phyloP scores from a whole-genome alignment of 2,888 invertebrate genomes.

The Lasius fuliginosus region DNA sequence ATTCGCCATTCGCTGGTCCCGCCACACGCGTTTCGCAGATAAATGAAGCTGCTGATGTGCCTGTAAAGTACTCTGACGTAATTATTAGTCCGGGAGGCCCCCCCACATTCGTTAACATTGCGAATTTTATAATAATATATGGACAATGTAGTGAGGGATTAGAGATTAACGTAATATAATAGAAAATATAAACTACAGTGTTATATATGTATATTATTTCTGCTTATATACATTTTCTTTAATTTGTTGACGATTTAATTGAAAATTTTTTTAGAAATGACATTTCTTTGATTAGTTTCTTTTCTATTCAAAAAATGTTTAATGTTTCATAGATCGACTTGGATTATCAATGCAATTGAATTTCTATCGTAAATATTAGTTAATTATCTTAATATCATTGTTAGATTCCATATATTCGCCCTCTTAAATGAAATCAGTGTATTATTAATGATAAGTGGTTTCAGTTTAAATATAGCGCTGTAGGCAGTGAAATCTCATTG shows the following conservation, averaged over 20 bases:
- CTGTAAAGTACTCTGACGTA: constrained; percentile 30
- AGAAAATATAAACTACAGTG: background rate
- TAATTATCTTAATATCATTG: background rate
- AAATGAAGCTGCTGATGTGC: constrained; percentile 39
- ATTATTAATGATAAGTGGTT: background rate
- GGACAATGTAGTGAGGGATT: background rate
- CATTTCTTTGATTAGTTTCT: background rate
- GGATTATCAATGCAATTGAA: background rate
- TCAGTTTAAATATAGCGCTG: background rate
- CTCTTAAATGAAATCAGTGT: background rate
- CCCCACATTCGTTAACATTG: constrained; percentile 4
- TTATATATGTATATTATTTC: background rate
- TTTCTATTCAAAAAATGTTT: background rate
- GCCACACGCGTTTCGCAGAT: constrained; percentile 41
- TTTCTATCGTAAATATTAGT: background rate
- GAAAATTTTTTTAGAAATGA: background rate
- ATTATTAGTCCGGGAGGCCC: constrained; percentile 16
- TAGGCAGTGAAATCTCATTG: no score
- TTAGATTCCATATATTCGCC: background rate
- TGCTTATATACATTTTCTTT: constrained; percentile 4
- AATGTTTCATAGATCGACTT: background rate
- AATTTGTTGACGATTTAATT: background rate
- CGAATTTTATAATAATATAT: constrained; percentile 27
- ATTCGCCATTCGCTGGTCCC: constrained; percentile 41
- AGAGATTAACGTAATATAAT: background rate